phyloP scores from a whole-genome alignment of 2,888 invertebrate genomes.

The Archaeoteleia sp. region DNA sequence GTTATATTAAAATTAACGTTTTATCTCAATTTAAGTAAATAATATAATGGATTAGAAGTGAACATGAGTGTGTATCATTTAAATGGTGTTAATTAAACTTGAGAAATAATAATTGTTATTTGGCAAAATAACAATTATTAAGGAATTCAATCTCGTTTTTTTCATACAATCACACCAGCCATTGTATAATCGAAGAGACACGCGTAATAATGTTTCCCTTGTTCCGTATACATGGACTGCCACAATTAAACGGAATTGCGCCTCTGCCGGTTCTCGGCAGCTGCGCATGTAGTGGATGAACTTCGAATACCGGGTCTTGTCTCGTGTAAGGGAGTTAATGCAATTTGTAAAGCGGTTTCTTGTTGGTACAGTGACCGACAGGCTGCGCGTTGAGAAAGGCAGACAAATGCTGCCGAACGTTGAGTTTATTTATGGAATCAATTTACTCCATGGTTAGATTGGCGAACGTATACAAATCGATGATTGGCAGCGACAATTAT shows the following conservation, averaged over 20 bases:
- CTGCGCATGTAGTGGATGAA: conserved; percentile 14
- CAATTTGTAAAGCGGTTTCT: conserved; percentile 38
- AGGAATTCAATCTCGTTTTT: too few relatives aligned
- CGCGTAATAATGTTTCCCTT: conserved; percentile 13
- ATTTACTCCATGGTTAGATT: conserved; percentile 18
- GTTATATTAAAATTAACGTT: too few relatives aligned
- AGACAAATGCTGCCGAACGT: conserved; percentile 22
- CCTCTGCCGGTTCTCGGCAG: conserved; percentile 11
- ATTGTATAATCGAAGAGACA: too few relatives aligned
- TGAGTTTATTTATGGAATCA: conserved; percentile 36
- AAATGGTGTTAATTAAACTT: too few relatives aligned
- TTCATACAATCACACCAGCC: too few relatives aligned
- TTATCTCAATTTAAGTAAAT: too few relatives aligned
- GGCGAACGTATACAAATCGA: conserved; percentile 14
- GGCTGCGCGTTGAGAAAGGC: conserved; percentile 10
- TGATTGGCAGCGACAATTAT: conserved; percentile 8
- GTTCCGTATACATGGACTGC: conserved; percentile 10
- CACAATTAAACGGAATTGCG: background rate
- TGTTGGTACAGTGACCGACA: conserved; percentile 32
- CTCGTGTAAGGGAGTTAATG: conserved; percentile 24
- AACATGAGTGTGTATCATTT: too few relatives aligned
- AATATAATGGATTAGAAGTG: too few relatives aligned
- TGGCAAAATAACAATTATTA: too few relatives aligned
- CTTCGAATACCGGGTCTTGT: conserved; percentile 28
- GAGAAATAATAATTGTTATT: too few relatives aligned